Evolutionary conservation across 1,140 invertebrate genomes (phyloP), one percentile per base, ranked within the genome.

Genomic region (Nephila pilipes): DNA sequence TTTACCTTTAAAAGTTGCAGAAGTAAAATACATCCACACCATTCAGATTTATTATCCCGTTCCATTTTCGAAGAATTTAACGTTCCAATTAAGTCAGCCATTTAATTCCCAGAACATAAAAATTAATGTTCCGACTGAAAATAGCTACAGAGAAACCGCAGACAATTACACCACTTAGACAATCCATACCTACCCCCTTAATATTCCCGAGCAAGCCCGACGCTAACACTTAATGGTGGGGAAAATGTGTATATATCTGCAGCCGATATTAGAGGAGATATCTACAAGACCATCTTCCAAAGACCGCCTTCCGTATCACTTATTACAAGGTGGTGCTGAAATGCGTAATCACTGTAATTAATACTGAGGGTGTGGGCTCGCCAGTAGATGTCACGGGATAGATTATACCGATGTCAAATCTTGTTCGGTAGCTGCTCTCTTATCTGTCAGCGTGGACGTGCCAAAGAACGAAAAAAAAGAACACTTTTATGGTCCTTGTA

Each of bases 281-380:
- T 87, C 85, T 20, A 22, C 85, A 87, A 65, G 60, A 14, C 2
- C 22, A 29, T 54, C 38, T 85, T 25, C 25, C 36, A 25, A 22
- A 63, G 36, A 38, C 85, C 58, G 85, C 85, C 58, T 63, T 38
- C 60, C 85, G 36, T 65, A 63, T 87, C 85, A 25, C 58, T 38
- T 65, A 87, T 87, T 87, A 65, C 85, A 65, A 87, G 85, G 85
- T 87, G 85, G 85, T 87, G 85, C 85, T 87, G 85, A 87, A 87
- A 87, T 69, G 32, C 65, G 60, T 87, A 87, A 87, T 87, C 58
- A 87, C 58, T 29, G 85, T 69, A 87, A 87, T 87, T 87, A 87
- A 87, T 87, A 87, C 85, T 87, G 29, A 87, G 85, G 85, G 85
- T 87, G 85, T 87, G 85, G 29, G 58, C 36, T 16, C 16, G 29